Percentiles rank a stretch among this genome's conserved stretches.
Conservation (phyloP, 2,113 vertebrate species). For the Recurvirostra avosetta region DNA sequence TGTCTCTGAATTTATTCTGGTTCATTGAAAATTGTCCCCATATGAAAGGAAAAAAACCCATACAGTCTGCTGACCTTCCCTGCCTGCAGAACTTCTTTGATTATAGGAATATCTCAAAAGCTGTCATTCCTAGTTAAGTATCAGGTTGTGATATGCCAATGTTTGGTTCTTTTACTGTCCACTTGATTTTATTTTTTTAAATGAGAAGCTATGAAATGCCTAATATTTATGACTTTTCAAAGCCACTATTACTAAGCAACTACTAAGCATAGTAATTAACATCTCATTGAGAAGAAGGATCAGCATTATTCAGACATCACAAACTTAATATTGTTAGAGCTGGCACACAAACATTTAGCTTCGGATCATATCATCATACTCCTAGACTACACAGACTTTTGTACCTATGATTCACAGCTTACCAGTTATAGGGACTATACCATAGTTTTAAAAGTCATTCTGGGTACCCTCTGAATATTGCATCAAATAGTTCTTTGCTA, state of each 20-base stretch:
- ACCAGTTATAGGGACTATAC: not conserved
- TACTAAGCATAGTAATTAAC: not conserved
- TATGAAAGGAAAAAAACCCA: not conserved
- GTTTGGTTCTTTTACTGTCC: not conserved
- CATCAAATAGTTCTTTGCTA: not conserved
- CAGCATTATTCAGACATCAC: not conserved
- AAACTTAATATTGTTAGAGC: not conserved
- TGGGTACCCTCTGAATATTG: not conserved
- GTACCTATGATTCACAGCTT: not conserved
- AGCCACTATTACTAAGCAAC: not conserved
- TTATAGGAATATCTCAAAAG: not conserved
- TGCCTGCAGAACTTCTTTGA: not conserved
- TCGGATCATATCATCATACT: not conserved
- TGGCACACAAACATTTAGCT: not conserved
- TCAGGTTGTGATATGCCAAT: not conserved
- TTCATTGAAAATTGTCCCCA: not conserved
- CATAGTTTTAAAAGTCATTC: not conserved
- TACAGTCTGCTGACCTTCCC: not conserved
- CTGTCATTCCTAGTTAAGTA: not conserved
- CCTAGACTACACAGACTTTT: not conserved
- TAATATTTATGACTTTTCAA: not conserved
- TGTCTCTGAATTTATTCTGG: not conserved
- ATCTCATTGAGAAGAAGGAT: not conserved
- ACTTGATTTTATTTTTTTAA: not conserved
- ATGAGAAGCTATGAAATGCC: not conserved